phyloP scores from a whole-genome alignment of 2,113 vertebrate species.

The Macrotus californicus region DNA sequence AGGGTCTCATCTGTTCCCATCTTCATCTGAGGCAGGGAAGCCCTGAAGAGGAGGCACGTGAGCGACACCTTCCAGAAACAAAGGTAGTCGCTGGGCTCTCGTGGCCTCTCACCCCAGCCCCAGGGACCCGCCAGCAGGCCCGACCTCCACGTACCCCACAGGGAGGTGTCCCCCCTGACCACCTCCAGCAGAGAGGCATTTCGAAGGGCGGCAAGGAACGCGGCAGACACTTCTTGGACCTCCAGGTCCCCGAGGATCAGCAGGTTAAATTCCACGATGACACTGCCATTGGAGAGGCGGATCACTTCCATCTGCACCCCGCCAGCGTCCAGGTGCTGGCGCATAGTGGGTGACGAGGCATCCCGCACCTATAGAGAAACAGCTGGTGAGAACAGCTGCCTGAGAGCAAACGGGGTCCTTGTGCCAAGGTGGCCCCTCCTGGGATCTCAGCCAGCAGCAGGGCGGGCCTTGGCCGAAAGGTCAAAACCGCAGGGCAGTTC shows the following conservation, averaged over 20 bases:
- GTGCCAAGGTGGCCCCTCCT: not conserved
- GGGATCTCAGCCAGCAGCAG: too few relatives aligned
- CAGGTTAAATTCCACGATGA: slow-evolving; percentile 82
- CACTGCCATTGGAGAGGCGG: slow-evolving; percentile 78
- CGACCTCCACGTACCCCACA: slow-evolving; percentile 73
- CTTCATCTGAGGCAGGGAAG: not conserved
- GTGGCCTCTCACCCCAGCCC: fast-evolving
- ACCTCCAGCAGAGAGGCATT: slow-evolving; percentile 76
- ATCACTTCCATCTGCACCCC: slow-evolving; percentile 79
- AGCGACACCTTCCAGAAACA: not conserved
- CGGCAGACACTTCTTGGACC: slow-evolving; percentile 64
- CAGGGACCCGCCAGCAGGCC: fast-evolving
- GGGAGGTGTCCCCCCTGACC: slow-evolving; percentile 71
- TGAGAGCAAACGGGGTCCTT: fast-evolving
- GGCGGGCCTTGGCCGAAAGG: not conserved
- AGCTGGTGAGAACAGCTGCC: fast-evolving
- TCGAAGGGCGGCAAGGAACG: slow-evolving; percentile 78
- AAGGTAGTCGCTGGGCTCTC: not conserved
- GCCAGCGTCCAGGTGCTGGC: slow-evolving; percentile 74
- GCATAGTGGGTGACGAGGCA: slow-evolving; percentile 72
- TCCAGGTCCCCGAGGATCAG: slow-evolving; percentile 68
- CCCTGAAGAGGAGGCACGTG: fast-evolving
- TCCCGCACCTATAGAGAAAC: slow-evolving; percentile 76
- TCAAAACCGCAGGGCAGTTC: not conserved
- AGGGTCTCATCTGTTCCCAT: fast-evolving